Base-by-base conservation (phyloP, 2,888 invertebrate species). In the Cosmia pyralina region DNA sequence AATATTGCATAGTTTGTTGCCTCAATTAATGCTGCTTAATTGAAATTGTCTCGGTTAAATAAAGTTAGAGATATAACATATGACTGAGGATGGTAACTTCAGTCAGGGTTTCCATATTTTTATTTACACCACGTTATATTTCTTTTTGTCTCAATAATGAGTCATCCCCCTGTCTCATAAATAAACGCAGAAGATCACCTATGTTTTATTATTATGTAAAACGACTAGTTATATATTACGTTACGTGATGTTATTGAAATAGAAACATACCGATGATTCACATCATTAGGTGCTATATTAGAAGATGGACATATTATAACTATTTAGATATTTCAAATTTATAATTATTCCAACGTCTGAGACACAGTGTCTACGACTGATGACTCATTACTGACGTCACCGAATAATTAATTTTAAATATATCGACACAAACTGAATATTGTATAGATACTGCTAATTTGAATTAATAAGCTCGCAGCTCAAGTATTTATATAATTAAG, bases 371-470 rank as follows among this genome's bases (percentile, higher is more conserved):
- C 86, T 85, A 62, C 72, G 44, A 41, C n/a, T 6, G 22, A 76
- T 89, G 87, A 88, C 78, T 89, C 88, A 88, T 64, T 69, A 53
- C 46, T 86, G 83, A 82, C 77, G 78, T 86, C 82, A 88, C 46
- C 46, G 38, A 58, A 76, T 69, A 75, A 70, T 57, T 52, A 57
- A 60, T 69, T 65, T 78, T 77, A 65, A 52, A 73, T 68, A 69
- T 55, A 58, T 55, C 34, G 67, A 60, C 53, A 60, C 59, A 59
- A 50, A 59, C 62, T 70, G 46, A 63, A 41, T 52, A 59, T 73
- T 62, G 60, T 75, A 78, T 77, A 75, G 38, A 64, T 77, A 73
- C 17, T 58, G 64, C 57, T 78, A 58, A 77, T 82, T 84, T 84
- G 58, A 81, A 80, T 78, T 71, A 74, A 79, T 74, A 82, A 75